Conservation (phyloP, 2,888 invertebrate species). For the Nomada goodeniana region DNA sequence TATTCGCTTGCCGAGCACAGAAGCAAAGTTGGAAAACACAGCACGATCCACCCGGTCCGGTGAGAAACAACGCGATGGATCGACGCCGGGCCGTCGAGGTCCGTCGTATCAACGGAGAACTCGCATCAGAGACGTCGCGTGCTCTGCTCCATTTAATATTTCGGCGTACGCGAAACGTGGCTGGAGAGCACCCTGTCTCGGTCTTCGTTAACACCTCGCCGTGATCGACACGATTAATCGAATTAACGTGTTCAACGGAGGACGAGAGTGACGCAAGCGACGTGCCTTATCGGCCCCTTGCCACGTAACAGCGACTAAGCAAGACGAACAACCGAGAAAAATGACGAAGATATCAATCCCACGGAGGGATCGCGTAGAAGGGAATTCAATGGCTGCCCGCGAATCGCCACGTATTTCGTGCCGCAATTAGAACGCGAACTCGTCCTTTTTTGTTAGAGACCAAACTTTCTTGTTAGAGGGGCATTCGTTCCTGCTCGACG, state of each 20-base stretch:
- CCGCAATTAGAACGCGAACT: neutral
- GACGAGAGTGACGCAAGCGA: neutral
- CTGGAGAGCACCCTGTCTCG: too few relatives aligned
- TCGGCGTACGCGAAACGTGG: too few relatives aligned
- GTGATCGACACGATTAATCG: neutral
- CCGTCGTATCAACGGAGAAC: too few relatives aligned
- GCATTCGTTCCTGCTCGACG: slow-evolving; percentile 16
- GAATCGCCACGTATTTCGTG: neutral
- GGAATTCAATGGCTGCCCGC: neutral
- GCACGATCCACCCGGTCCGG: too few relatives aligned
- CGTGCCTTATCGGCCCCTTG: too few relatives aligned
- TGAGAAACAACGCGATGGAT: too few relatives aligned
- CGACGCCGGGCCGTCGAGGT: too few relatives aligned
- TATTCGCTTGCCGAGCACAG: neutral
- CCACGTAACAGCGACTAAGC: neutral
- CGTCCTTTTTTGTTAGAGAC: neutral
- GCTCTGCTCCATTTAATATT: too few relatives aligned
- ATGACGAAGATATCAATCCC: neutral
- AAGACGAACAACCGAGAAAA: neutral
- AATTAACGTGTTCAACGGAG: neutral
- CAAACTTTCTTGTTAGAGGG: neutral
- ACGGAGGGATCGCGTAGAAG: too few relatives aligned
- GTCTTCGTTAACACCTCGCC: neutral
- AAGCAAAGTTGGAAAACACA: neutral
- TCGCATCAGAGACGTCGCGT: too few relatives aligned